A percentile compares a stretch with the other conserved stretches of the same genome.
Conservation (phyloP, 2,797 vertebrate species). For the Pteropus rufus region DNA sequence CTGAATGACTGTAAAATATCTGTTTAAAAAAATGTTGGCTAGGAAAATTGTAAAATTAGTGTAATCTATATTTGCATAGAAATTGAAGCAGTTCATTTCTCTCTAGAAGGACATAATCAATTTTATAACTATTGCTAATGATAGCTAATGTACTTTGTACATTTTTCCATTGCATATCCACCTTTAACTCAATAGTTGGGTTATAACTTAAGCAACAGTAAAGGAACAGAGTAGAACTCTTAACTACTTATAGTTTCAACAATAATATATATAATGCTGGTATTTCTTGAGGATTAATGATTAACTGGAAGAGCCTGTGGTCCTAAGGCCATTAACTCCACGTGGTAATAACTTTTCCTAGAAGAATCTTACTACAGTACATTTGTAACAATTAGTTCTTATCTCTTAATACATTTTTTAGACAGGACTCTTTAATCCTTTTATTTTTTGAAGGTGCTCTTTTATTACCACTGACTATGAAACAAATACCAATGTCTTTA, state of each 20-base stretch:
- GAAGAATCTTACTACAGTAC: conserved; percentile 70
- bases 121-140: neutral
- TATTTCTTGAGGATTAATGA: conserved; percentile 78
- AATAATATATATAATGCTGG: conserved; percentile 73
- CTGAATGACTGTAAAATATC: neutral
- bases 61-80: neutral
- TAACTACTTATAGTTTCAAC: conserved; percentile 59
- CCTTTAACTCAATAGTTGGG: conserved; percentile 48
- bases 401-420: conserved; percentile 35
- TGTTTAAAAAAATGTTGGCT: neutral
- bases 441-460: neutral
- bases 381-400: conserved; percentile 54
- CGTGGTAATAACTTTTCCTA: conserved; percentile 75
- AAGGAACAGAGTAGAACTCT: conserved; percentile 16
- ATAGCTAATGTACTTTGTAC: neutral
- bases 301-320: conserved; percentile 71
- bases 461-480: neutral
- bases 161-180: neutral
- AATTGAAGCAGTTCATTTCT: neutral
- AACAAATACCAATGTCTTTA: conserved; percentile 8
- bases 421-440: neutral
- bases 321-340: conserved; percentile 78
- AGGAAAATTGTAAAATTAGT: neutral
- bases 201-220: conserved; percentile 37
- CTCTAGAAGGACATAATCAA: neutral